These are phyloP conservation scores for Pocillopora meandrina DNA, from an alignment of 92 coral and sea anemone genomes.

Conservation along the genomic window DNA sequence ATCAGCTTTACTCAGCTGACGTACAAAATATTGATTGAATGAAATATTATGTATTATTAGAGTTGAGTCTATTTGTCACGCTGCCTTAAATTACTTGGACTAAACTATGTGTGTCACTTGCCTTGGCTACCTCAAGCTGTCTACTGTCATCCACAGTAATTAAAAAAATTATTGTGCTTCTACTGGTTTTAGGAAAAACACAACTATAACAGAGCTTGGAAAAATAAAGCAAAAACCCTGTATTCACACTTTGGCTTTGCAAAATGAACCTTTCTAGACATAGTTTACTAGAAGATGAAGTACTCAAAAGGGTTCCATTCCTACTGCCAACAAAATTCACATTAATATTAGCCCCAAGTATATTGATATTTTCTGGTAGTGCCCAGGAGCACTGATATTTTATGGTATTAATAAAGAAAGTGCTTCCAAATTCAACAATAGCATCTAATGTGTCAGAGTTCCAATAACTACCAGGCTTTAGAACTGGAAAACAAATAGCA, in stretches of 20 bases:
- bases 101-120: not conserved
- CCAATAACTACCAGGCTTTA: conserved; percentile 57
- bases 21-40: conserved; percentile 33
- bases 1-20: conserved; percentile 24
- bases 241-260: not conserved
- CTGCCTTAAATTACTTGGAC: conserved; percentile 13
- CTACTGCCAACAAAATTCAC: conserved; percentile 7
- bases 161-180: conserved; percentile 13
- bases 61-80: not conserved
- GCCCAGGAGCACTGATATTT: not conserved
- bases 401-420: conserved; percentile 9
- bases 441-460: conserved; percentile 57
- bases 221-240: conserved; percentile 23
- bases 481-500: conserved; percentile 52
- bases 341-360: conserved; percentile 8
- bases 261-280: conserved; percentile 7
- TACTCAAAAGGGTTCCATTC: conserved; percentile 8
- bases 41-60: conserved; percentile 3
- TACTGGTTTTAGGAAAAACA: conserved; percentile 8
- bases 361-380: conserved; percentile 20
- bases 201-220: conserved; percentile 3
- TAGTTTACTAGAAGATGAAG: conserved; percentile 6
- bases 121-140: not conserved
- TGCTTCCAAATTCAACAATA: conserved; percentile 42
- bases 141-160: not conserved